Percentiles rank a stretch among this genome's conserved stretches.
These are phyloP conservation scores for Sitobion miscanthi DNA, from an alignment of 1,140 invertebrate species.

Conservation along the genomic window DNA sequence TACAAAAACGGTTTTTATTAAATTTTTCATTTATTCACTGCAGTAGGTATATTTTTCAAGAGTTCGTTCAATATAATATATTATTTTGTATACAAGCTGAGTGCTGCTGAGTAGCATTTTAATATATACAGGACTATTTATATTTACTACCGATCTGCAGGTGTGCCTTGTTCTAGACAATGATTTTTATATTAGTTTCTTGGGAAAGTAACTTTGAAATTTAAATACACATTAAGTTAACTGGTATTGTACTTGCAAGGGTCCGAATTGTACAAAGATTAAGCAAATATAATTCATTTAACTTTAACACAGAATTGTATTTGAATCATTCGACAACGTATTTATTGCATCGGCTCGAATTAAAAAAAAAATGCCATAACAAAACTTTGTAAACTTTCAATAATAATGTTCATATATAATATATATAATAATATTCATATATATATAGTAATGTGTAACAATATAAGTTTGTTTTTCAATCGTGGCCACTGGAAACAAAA, in stretches of 20 bases:
- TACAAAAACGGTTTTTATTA: neutral
- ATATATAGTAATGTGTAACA: neutral
- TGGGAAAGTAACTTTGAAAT: neutral
- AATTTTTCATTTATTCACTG: neutral
- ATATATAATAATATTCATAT: neutral
- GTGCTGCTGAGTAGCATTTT: neutral
- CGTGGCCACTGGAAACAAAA: neutral
- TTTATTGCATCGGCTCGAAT: neutral
- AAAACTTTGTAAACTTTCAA: neutral
- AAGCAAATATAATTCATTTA: neutral
- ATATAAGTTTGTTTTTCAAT: slow-evolving; percentile 5
- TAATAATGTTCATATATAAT: neutral
- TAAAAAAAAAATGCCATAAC: neutral
- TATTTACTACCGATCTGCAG: neutral
- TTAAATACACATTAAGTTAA: neutral
- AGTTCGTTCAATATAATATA: neutral
- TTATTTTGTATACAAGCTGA: neutral
- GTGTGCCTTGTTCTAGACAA: neutral
- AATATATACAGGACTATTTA: neutral
- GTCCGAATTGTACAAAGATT: neutral
- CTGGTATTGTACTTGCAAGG: neutral
- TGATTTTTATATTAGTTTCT: neutral
- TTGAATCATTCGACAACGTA: neutral
- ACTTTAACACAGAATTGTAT: neutral
- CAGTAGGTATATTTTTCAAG: too few species aligned